Percentiles rank a stretch among this genome's conserved stretches.
phyloP scores from a whole-genome alignment of 2,888 invertebrate species.

The Corythucha ciliata region DNA sequence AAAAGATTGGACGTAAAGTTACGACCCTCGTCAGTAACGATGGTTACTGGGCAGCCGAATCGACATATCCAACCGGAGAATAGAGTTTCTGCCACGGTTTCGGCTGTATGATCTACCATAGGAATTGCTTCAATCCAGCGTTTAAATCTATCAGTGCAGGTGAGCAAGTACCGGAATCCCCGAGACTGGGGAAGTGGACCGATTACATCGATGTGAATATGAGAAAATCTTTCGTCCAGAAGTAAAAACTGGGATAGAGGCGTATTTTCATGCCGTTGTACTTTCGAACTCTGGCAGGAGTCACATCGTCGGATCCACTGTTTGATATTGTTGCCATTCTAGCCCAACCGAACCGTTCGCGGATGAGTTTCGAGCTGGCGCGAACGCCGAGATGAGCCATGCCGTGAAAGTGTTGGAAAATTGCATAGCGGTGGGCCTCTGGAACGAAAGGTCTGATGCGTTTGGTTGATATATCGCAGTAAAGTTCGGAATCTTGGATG shows the following conservation, averaged over 20 bases:
- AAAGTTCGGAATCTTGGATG: not conserved
- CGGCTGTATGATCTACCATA: conserved; percentile 9
- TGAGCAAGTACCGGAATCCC: conserved; percentile 3
- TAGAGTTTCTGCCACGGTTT: conserved; percentile 5
- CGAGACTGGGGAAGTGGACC: conserved; percentile 7
- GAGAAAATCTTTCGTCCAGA: conserved; percentile 4
- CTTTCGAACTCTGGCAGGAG: conserved; percentile 40
- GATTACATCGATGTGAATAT: conserved; percentile 7
- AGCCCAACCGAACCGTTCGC: conserved; percentile 13
- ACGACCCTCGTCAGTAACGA: conserved; percentile 14
- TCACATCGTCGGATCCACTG: conserved; percentile 10
- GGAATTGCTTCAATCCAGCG: conserved; percentile 18
- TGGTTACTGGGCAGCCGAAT: conserved; percentile 11
- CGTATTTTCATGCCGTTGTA: conserved; percentile 12
- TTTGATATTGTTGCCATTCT: conserved; percentile 9
- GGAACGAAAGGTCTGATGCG: conserved; percentile 14
- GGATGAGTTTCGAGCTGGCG: conserved; percentile 10
- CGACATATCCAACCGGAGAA: conserved; percentile 16
- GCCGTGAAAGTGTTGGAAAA: conserved; percentile 13
- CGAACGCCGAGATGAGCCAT: conserved; percentile 1
- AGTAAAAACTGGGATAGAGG: conserved; percentile 1
- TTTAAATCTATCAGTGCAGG: conserved; percentile 5
- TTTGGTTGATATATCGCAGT: conserved; percentile 13
- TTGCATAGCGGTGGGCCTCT: not conserved
- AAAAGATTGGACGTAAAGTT: conserved; percentile 12